These are phyloP conservation scores for Schizothorax lantsangensis DNA, from an alignment of 2,797 vertebrate genomes.

Conservation along the genomic window DNA sequence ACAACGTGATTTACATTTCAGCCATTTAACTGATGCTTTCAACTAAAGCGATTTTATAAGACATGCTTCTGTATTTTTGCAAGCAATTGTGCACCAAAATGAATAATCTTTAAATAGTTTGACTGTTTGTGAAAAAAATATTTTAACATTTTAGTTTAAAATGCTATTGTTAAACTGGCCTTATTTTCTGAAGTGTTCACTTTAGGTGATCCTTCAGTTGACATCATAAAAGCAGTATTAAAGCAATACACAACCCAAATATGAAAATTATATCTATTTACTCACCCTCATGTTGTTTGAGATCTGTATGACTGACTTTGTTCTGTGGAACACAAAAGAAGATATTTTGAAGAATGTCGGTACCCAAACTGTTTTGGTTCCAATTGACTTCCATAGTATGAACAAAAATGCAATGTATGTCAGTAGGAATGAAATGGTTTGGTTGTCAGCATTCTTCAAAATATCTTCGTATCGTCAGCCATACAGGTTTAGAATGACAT, in stretches of 20 bases:
- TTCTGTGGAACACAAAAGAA: background rate
- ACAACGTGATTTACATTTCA: background rate
- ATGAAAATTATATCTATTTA: background rate
- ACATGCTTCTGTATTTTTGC: background rate
- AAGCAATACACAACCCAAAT: background rate
- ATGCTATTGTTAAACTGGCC: background rate
- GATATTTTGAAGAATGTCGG: background rate
- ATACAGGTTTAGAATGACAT: background rate
- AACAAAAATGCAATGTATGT: background rate
- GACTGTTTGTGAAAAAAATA: background rate
- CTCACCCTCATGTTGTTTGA: background rate
- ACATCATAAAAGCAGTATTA: background rate
- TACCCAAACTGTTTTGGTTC: background rate
- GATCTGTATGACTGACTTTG: background rate
- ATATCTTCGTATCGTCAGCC: background rate
- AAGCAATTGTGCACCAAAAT: background rate
- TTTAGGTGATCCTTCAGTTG: background rate
- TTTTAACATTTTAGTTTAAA: background rate
- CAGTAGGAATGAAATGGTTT: background rate
- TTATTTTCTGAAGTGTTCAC: background rate
- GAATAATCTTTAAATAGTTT: too few relatives aligned
- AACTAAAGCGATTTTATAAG: background rate
- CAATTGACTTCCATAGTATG: too few relatives aligned
- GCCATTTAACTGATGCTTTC: conserved; percentile 7
- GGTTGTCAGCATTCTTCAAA: background rate